Percentiles rank a stretch among this genome's conserved stretches.
Evolutionary conservation across 2,888 invertebrate species (phyloP).

Genomic region (Drosophila percnosoma): DNA sequence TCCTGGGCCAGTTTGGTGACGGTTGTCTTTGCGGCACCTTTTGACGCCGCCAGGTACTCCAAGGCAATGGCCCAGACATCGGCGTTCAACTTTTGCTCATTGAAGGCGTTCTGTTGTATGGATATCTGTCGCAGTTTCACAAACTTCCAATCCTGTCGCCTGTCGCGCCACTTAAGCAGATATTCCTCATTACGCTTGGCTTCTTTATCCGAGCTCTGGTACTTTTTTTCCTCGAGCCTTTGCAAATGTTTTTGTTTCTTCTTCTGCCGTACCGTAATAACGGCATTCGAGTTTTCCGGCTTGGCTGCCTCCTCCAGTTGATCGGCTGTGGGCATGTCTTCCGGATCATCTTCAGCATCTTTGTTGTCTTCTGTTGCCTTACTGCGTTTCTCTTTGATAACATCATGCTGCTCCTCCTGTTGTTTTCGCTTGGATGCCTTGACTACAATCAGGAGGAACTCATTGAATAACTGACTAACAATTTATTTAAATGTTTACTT

Average conservation of each 20-base stretch:
- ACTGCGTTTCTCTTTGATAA: conserved; percentile 53
- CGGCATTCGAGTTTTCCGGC: conserved; percentile 83
- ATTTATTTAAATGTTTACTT: not conserved
- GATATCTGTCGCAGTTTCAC: conserved; percentile 92
- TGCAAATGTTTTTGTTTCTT: conserved; percentile 88
- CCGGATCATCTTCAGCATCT: conserved; percentile 83
- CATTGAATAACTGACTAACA: not conserved
- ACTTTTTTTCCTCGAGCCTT: conserved; percentile 86
- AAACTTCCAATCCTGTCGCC: conserved; percentile 91
- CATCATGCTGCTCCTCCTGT: conserved; percentile 34
- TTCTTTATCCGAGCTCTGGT: conserved; percentile 86
- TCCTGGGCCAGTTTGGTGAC: conserved; percentile 88
- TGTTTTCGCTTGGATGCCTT: conserved; percentile 58
- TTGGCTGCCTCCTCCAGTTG: conserved; percentile 80
- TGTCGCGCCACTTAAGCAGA: conserved; percentile 90
- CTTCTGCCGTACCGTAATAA: conserved; percentile 88
- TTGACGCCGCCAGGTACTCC: conserved; percentile 90
- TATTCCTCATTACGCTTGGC: conserved; percentile 88
- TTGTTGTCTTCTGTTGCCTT: conserved; percentile 30
- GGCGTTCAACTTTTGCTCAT: conserved; percentile 87
- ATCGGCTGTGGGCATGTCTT: conserved; percentile 81
- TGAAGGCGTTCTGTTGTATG: conserved; percentile 89
- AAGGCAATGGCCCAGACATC: conserved; percentile 88
- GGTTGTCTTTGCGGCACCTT: conserved; percentile 88
- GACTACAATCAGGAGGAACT: conserved; percentile 9